A percentile compares a stretch with the other conserved stretches of the same genome.
These are phyloP conservation scores for Spodoptera littoralis DNA, from an alignment of 2,888 invertebrate species.

Conservation along the genomic window DNA sequence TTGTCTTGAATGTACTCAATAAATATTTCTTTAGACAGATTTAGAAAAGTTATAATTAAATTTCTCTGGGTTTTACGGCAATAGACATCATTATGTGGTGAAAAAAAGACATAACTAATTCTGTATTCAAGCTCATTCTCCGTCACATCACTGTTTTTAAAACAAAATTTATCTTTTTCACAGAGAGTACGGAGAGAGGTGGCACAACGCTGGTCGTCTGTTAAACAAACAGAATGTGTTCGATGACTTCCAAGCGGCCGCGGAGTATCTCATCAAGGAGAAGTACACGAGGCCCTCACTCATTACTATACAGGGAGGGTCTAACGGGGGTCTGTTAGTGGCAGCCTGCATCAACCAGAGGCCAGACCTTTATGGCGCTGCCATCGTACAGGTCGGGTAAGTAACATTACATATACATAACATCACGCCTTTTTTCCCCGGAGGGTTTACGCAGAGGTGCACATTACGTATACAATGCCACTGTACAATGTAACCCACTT, in stretches of 20 bases:
- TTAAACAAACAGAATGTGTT: conserved; percentile 99
- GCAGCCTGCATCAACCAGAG: conserved; percentile 98
- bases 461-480: too few species aligned
- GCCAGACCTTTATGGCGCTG: conserved; percentile 97
- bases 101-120: too few species aligned
- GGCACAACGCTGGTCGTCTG: conserved; percentile 98
- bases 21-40: too few species aligned
- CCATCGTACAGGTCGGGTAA: conserved; percentile 98
- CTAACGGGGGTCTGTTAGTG: conserved; percentile 98
- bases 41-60: too few species aligned
- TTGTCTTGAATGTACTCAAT: too few species aligned
- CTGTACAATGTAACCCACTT: too few species aligned
- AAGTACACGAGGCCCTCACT: conserved; percentile 93
- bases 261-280: conserved; percentile 94
- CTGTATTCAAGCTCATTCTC: too few species aligned
- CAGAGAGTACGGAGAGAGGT: conserved; percentile 98
- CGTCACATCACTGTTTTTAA: not conserved
- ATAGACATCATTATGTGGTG: too few species aligned
- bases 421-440: too few species aligned
- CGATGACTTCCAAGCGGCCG: conserved; percentile 98
- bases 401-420: conserved; percentile 57
- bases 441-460: too few species aligned
- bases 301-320: conserved; percentile 97
- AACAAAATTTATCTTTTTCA: conserved; percentile 19
- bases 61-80: too few species aligned